Evolutionary conservation across 2,888 invertebrate species (phyloP).

Genomic region (Epinotia bilunana): DNA sequence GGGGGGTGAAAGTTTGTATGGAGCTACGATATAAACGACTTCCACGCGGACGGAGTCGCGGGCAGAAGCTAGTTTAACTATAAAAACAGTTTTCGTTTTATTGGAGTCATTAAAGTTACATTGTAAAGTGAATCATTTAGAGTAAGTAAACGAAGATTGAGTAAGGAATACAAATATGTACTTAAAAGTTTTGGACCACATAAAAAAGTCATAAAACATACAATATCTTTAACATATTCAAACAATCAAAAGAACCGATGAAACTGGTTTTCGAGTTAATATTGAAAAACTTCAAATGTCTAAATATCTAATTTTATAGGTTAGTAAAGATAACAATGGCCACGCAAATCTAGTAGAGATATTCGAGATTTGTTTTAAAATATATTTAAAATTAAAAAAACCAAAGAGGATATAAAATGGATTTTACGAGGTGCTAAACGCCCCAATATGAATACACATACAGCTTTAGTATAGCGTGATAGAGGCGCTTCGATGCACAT

Average conservation of each 20-base stretch:
- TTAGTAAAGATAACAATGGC: constrained; percentile 8
- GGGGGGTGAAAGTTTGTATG: too few relatives aligned
- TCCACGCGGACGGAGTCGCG: too few relatives aligned
- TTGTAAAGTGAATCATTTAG: not conserved
- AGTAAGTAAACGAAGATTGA: not conserved
- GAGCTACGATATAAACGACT: too few relatives aligned
- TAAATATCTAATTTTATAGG: constrained; percentile 1
- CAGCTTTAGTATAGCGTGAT: constrained; percentile 6
- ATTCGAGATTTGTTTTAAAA: constrained; percentile 11
- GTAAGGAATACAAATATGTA: not conserved
- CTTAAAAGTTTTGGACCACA: constrained; percentile 8
- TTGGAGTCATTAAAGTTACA: not conserved
- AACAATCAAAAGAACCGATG: constrained; percentile 10
- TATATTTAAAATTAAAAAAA: not conserved
- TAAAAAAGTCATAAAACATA: constrained; percentile 7
- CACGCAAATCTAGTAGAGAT: constrained; percentile 8
- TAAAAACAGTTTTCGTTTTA: not conserved
- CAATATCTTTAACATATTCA: not conserved
- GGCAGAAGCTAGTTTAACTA: too few relatives aligned
- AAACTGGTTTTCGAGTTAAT: not conserved
- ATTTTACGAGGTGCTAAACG: constrained; percentile 24
- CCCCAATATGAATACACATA: constrained; percentile 23
- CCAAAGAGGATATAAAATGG: constrained; percentile 7
- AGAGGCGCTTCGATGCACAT: not conserved
- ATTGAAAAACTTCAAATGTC: not conserved